Evolutionary conservation across 2,888 invertebrate species (phyloP).

Genomic region (Drosophila demipolita): DNA sequence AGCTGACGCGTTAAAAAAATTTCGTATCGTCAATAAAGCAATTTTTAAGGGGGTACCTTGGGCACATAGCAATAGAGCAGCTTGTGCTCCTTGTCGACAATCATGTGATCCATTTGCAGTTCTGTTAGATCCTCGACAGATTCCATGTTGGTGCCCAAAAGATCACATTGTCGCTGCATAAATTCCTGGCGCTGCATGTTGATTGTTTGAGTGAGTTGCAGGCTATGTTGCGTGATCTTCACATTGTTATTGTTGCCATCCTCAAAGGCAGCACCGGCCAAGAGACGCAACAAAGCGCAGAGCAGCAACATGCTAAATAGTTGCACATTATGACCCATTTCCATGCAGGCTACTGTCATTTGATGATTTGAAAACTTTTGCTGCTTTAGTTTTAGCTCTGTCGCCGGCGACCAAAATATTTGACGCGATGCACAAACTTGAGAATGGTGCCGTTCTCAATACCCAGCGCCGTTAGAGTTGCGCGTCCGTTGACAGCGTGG

Average conservation of each 20-base stretch:
- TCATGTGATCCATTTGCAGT: slow-evolving; percentile 90
- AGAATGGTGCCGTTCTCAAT: slow-evolving; percentile 90
- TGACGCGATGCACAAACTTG: slow-evolving; percentile 88
- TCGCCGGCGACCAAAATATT: slow-evolving; percentile 81
- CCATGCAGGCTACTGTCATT: slow-evolving; percentile 2
- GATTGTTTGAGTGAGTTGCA: slow-evolving; percentile 88
- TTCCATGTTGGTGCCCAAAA: slow-evolving; percentile 83
- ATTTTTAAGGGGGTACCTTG: slow-evolving; percentile 88
- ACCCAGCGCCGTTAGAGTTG: slow-evolving; percentile 88
- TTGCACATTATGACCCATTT: slow-evolving; percentile 51
- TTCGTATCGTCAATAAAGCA: slow-evolving; percentile 15
- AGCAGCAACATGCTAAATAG: slow-evolving; percentile 47
- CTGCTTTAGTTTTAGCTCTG: slow-evolving; percentile 54
- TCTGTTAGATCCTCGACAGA: slow-evolving; percentile 86
- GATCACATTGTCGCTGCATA: slow-evolving; percentile 88
- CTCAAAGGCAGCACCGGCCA: slow-evolving; percentile 76
- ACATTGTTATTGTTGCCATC: slow-evolving; percentile 84
- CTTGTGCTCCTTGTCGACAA: slow-evolving; percentile 93
- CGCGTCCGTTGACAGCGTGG: slow-evolving; percentile 86
- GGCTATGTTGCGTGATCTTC: slow-evolving; percentile 85
- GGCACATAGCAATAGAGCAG: slow-evolving; percentile 97
- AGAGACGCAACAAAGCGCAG: slow-evolving; percentile 49
- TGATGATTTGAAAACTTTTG: slow-evolving; percentile 2
- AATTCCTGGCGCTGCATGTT: slow-evolving; percentile 88
- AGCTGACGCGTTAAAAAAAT: slow-evolving; percentile 24